Conservation (phyloP, 2,797 vertebrate genomes). For the Enteromius thamalakanensis region DNA sequence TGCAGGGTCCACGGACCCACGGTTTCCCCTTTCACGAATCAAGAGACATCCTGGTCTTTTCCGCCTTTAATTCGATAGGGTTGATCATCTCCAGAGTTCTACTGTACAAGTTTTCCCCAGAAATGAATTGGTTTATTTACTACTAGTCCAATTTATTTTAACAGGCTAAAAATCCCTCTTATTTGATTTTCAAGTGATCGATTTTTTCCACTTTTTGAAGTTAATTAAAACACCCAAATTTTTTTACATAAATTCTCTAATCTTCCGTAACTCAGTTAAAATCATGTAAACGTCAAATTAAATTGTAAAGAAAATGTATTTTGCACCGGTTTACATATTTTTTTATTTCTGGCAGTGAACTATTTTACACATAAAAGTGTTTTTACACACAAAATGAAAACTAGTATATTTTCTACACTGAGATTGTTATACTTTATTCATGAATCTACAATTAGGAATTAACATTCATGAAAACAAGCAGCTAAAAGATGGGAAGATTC, state of each 20-base stretch:
- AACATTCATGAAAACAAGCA: slow-evolving; percentile 10
- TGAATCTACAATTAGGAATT: neutral
- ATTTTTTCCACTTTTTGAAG: neutral
- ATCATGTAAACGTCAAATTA: neutral
- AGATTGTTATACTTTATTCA: neutral
- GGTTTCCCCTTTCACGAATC: neutral
- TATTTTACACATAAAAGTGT: slow-evolving; percentile 11
- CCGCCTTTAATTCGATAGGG: no score
- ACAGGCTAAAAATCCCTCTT: neutral
- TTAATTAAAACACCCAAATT: neutral
- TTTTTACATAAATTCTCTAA: neutral
- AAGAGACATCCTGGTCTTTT: neutral
- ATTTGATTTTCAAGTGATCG: neutral
- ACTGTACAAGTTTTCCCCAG: neutral
- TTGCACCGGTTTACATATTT: neutral
- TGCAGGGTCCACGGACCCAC: neutral
- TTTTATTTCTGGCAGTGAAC: slow-evolving; percentile 30
- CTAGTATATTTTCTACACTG: neutral
- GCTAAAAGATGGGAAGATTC: slow-evolving; percentile 6
- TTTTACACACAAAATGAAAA: slow-evolving; percentile 23
- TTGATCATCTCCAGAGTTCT: neutral
- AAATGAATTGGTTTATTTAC: neutral
- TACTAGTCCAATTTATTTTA: neutral
- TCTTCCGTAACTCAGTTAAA: no score
- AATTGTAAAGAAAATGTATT: neutral